phyloP scores from a whole-genome alignment of 37 sponge, comb jelly and placozoan species.

The Chondrilla cf. caribensis region DNA sequence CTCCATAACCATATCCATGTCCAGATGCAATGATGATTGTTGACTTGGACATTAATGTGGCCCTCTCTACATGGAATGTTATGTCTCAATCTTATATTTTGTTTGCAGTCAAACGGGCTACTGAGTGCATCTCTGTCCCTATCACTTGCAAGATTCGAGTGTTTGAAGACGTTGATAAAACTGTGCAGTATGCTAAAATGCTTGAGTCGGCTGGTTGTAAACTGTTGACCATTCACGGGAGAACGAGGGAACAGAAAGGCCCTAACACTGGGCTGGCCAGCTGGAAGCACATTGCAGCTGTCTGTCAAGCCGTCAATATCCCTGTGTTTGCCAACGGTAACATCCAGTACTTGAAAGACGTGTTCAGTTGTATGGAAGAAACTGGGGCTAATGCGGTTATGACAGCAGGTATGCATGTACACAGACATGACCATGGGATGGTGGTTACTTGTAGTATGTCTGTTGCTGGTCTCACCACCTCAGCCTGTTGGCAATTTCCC shows the following conservation, averaged over 20 bases:
- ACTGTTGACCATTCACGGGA: slow-evolving; percentile 96
- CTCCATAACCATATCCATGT: too few species aligned
- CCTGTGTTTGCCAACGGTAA: slow-evolving; percentile 99
- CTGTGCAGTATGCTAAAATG: slow-evolving; percentile 92
- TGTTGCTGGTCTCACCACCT: too few species aligned
- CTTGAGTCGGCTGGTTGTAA: slow-evolving; percentile 92
- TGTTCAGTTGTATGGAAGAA: slow-evolving; percentile 65
- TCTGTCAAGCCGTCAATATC: slow-evolving; percentile 76
- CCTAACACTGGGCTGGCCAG: slow-evolving; percentile 84
- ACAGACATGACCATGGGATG: background rate
- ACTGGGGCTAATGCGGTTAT: slow-evolving; percentile 94
- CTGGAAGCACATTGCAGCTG: slow-evolving; percentile 93
- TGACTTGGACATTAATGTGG: background rate
- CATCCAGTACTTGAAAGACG: slow-evolving; percentile 79
- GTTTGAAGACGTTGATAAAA: slow-evolving; percentile 88
- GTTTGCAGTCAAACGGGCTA: slow-evolving; percentile 57
- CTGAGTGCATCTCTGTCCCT: slow-evolving; percentile 74
- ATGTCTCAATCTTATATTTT: background rate
- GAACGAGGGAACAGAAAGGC: slow-evolving; percentile 92
- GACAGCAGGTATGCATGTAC: slow-evolving; percentile 69
- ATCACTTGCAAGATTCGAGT: slow-evolving; percentile 96
- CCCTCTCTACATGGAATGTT: too few species aligned
- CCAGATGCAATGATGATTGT: background rate
- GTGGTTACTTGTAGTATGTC: too few species aligned
- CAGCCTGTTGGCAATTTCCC: too few species aligned